These are phyloP conservation scores for Elegia similella DNA, from an alignment of 2,888 invertebrate genomes.

Conservation along the genomic window DNA sequence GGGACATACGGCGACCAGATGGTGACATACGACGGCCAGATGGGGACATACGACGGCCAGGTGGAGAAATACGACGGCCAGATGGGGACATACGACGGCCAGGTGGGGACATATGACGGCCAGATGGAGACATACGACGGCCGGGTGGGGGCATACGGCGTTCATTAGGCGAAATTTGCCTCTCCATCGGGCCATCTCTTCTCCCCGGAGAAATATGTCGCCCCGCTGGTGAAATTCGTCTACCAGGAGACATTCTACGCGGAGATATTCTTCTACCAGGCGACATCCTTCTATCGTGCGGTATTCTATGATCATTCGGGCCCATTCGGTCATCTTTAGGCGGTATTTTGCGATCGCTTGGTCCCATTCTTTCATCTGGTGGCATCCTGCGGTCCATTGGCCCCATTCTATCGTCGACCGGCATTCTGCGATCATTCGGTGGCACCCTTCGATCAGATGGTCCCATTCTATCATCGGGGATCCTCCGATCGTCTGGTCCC, in stretches of 20 bases:
- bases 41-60: conserved; percentile 29
- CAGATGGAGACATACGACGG: conserved; percentile 24
- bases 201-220: conserved; percentile 12
- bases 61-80: conserved; percentile 18
- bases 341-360: neutral
- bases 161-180: conserved; percentile 20
- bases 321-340: neutral
- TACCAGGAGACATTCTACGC: neutral
- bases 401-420: neutral
- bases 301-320: neutral
- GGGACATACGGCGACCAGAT: conserved; percentile 29
- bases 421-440: conserved; percentile 1
- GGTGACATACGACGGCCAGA: conserved; percentile 32
- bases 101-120: conserved; percentile 27
- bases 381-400: neutral
- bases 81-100: conserved; percentile 27
- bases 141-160: conserved; percentile 12
- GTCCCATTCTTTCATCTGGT: conserved; percentile 18
- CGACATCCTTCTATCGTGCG: conserved; percentile 16
- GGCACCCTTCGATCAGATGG: conserved; percentile 15
- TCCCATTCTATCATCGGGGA: conserved; percentile 1
- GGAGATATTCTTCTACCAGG: conserved; percentile 19
- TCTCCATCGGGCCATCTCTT: too few relatives aligned
- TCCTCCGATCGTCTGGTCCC: neutral
- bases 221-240: conserved; percentile 17